These are phyloP conservation scores for Heliopora coerulea DNA, from an alignment of 92 coral and sea anemone species.

Conservation along the genomic window DNA sequence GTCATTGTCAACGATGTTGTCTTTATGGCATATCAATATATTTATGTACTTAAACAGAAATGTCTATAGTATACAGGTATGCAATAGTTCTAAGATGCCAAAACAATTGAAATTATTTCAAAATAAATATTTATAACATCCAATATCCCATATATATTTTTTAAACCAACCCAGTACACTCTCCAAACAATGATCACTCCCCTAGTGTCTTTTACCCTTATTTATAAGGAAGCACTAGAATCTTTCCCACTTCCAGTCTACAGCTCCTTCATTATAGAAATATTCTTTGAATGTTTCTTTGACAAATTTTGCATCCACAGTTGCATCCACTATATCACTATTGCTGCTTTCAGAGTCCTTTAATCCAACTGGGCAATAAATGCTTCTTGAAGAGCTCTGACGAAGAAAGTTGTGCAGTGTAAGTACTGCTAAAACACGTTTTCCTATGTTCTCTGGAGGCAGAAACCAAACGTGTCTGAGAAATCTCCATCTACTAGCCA, in stretches of 20 bases:
- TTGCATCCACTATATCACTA: not conserved
- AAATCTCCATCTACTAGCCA: not conserved
- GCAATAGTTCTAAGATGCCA: too few species aligned
- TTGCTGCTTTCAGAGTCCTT: not conserved
- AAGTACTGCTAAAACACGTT: not conserved
- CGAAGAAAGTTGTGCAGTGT: not conserved
- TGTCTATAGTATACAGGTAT: too few species aligned
- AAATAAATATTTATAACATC: too few species aligned
- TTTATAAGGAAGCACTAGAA: too few species aligned
- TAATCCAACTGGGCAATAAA: not conserved
- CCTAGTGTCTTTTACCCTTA: too few species aligned
- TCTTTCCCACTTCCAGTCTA: conserved; percentile 15
- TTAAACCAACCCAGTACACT: too few species aligned
- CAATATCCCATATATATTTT: too few species aligned
- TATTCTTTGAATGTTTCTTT: not conserved
- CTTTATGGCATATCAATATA: too few species aligned
- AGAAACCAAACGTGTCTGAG: not conserved
- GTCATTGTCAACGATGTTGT: too few species aligned
- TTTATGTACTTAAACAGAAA: too few species aligned
- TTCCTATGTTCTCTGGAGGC: not conserved
- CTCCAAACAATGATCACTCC: too few species aligned
- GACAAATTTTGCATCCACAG: not conserved
- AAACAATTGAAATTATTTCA: too few species aligned
- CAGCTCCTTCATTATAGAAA: conserved; percentile 15
- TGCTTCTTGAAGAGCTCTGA: conserved; percentile 25